These are phyloP conservation scores for Meloidogyne chitwoodi DNA, from an alignment of 1,140 invertebrate species.

Conservation along the genomic window DNA sequence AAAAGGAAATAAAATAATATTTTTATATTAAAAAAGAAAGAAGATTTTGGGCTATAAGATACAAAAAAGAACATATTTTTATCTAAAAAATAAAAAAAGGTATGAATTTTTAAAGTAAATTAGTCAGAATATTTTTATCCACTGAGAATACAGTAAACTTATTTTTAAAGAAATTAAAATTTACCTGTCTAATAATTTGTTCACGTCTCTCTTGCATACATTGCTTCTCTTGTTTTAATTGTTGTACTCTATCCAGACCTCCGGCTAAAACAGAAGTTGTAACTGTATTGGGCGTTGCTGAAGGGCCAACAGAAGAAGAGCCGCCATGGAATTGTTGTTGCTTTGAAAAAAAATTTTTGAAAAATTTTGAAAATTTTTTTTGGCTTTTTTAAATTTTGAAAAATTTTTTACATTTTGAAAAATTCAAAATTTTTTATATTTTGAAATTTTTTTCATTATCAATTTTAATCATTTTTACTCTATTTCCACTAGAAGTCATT, in stretches of 20 bases:
- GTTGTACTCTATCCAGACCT: conserved; percentile 26
- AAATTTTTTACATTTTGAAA: not conserved
- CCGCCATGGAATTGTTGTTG: not conserved
- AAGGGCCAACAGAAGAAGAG: not conserved
- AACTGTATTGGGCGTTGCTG: not conserved
- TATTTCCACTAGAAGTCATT: not conserved
- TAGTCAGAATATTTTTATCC: not conserved
- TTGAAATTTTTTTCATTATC: not conserved
- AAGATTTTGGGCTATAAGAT: not conserved
- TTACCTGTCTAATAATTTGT: conserved; percentile 21
- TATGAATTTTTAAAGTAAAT: not conserved
- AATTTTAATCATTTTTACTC: not conserved
- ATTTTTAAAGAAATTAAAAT: not conserved
- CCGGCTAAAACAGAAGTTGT: not conserved
- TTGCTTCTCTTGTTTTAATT: conserved; percentile 22
- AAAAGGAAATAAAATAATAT: not conserved
- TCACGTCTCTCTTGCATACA: conserved; percentile 25
- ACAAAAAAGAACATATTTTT: not conserved
- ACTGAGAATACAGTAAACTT: not conserved
- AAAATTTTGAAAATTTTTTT: not conserved
- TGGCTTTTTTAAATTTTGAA: not conserved
- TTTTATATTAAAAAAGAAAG: not conserved
- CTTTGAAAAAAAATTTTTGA: not conserved
- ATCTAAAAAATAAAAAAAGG: not conserved
- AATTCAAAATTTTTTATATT: not conserved